These are phyloP conservation scores for Chiridota heheva DNA, from an alignment of 35 echinoderm and acorn worm genomes.

Conservation along the genomic window DNA sequence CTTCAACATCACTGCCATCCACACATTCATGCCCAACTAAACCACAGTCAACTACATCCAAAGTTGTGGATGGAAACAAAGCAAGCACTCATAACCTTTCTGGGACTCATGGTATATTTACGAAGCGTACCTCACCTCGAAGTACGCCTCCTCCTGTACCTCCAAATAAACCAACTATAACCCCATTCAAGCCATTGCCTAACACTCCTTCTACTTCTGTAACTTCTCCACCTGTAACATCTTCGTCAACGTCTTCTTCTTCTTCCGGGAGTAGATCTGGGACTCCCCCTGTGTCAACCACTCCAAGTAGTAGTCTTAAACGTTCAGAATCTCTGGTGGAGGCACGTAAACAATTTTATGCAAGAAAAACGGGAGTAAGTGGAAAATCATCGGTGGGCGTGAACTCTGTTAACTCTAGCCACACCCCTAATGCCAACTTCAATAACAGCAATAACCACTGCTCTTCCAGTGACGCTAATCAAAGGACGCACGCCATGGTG, in stretches of 20 bases:
- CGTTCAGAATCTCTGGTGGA: conserved; percentile 93
- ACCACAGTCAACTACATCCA: too few species aligned
- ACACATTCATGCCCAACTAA: too few species aligned
- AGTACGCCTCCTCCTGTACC: conserved; percentile 90
- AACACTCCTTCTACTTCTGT: conserved; percentile 46
- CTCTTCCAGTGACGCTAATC: not conserved
- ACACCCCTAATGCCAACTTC: conserved; percentile 43
- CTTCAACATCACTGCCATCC: conserved; percentile 10
- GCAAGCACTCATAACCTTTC: conserved; percentile 8
- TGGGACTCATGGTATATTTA: conserved; percentile 53
- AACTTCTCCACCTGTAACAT: conserved; percentile 14
- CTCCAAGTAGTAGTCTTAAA: conserved; percentile 45
- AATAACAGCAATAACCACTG: conserved; percentile 60
- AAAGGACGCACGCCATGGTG: conserved; percentile 3
- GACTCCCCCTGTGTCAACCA: conserved; percentile 29
- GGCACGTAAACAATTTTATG: conserved; percentile 96
- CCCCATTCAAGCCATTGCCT: too few species aligned
- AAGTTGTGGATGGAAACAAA: conserved; percentile 25
- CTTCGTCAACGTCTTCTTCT: conserved; percentile 20
- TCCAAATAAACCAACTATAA: conserved; percentile 97
- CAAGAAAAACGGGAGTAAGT: conserved; percentile 81
- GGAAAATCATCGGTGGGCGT: too few species aligned
- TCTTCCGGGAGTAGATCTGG: not conserved
- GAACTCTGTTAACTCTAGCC: conserved; percentile 26
- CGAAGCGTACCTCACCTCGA: conserved; percentile 64